Evolutionary conservation across 2,113 vertebrate species (phyloP).

Genomic region (Puntigrus tetrazona): DNA sequence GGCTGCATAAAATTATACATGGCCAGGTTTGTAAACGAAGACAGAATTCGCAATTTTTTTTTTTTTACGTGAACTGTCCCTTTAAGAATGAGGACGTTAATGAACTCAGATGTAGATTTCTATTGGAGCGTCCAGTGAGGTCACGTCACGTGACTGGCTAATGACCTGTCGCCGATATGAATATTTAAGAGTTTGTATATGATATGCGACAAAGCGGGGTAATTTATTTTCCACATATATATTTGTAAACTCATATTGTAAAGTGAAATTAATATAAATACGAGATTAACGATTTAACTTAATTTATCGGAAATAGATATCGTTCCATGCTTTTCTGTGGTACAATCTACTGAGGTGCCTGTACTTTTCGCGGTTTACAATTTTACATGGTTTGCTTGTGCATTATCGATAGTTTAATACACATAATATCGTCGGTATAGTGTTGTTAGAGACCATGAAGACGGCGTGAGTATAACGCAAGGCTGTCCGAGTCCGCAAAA

Average conservation of each 20-base stretch:
- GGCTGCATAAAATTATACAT: background rate
- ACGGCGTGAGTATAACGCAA: background rate
- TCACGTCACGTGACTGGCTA: conserved; percentile 39
- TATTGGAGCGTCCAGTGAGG: conserved; percentile 28
- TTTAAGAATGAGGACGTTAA: background rate
- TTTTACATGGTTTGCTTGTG: conserved; percentile 23
- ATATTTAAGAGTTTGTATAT: conserved; percentile 37
- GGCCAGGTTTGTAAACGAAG: background rate
- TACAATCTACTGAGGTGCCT: conserved; percentile 42
- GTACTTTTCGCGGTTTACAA: conserved; percentile 39
- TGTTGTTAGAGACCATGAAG: conserved; percentile 15
- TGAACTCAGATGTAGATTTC: conserved; percentile 19
- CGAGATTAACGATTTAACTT: conserved; percentile 1
- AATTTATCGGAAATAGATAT: conserved; percentile 17
- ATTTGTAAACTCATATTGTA: conserved; percentile 37
- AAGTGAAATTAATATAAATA: conserved; percentile 34
- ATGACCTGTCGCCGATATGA: conserved; percentile 38
- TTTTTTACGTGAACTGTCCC: background rate
- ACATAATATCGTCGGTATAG: background rate
- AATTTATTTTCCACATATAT: conserved; percentile 50
- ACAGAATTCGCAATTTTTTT: background rate
- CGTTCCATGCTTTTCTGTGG: conserved; percentile 37
- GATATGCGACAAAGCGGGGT: conserved; percentile 29
- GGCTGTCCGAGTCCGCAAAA: conserved; percentile 3
- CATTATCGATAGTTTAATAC: conserved; percentile 27